These are phyloP conservation scores for Lepidocyrtinus sp. DNA, from an alignment of 2,888 invertebrate genomes.

Conservation along the genomic window DNA sequence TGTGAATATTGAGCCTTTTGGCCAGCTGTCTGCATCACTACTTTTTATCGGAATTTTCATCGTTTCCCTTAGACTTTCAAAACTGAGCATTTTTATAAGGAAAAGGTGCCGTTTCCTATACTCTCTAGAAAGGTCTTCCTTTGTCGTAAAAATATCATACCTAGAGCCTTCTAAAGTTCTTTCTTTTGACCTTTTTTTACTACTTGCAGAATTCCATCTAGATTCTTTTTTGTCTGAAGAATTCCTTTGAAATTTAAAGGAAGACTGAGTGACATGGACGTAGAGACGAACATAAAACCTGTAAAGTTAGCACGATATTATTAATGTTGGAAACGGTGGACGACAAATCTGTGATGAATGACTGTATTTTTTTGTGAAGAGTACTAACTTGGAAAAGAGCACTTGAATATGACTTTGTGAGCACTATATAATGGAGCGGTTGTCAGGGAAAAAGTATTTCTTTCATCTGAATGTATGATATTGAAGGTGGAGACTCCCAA, in stretches of 20 bases:
- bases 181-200: slow-evolving; percentile 2
- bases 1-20: neutral
- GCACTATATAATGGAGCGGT: slow-evolving; percentile 3
- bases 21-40: neutral
- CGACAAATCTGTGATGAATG: too few species aligned
- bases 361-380: slow-evolving; percentile 4
- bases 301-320: too few species aligned
- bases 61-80: neutral
- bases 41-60: neutral
- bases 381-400: neutral
- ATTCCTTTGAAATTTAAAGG: slow-evolving; percentile 7
- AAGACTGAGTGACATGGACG: neutral
- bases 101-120: too few species aligned
- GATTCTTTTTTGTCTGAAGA: slow-evolving; percentile 1
- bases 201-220: neutral
- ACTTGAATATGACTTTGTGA: slow-evolving; percentile 10
- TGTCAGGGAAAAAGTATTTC: slow-evolving; percentile 7
- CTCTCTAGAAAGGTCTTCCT: neutral
- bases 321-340: too few species aligned
- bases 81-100: neutral
- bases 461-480: neutral
- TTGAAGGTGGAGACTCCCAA: neutral
- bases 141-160: too few species aligned
- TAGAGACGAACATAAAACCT: too few species aligned
- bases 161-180: neutral